Percentiles rank a stretch among this genome's conserved stretches.
Evolutionary conservation across 2,888 invertebrate genomes (phyloP).

Genomic region (Lacanobia oleracea): DNA sequence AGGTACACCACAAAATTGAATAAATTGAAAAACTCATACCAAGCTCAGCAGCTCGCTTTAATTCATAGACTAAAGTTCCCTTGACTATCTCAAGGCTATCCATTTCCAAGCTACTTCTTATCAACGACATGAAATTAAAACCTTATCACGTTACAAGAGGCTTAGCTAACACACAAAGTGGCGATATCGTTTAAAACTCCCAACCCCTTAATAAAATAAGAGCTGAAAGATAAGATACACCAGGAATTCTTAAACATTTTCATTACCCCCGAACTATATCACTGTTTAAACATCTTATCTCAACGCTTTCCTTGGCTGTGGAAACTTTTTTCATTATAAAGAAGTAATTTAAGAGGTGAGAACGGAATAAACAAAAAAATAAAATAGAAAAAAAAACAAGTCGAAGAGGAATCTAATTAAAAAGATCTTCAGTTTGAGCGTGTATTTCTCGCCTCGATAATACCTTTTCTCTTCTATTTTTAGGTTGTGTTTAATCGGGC

Average conservation of each 20-base stretch:
- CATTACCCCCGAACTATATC: constrained; percentile 65
- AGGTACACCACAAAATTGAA: too few relatives aligned
- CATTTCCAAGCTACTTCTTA: constrained; percentile 15
- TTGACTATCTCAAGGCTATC: not conserved
- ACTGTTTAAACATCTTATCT: constrained; percentile 68
- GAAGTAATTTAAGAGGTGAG: constrained; percentile 78
- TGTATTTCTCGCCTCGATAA: constrained; percentile 69
- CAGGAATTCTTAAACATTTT: constrained; percentile 56
- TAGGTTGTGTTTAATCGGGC: constrained; percentile 38
- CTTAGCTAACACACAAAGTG: constrained; percentile 41
- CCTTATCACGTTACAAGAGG: constrained; percentile 32
- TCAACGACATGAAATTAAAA: constrained; percentile 25
- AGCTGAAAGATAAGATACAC: constrained; percentile 53
- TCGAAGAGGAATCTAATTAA: constrained; percentile 81
- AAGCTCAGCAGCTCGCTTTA: too few relatives aligned
- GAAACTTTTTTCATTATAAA: constrained; percentile 83
- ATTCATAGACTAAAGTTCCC: too few relatives aligned
- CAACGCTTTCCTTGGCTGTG: constrained; percentile 57
- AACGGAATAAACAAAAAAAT: constrained; percentile 72
- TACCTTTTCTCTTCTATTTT: constrained; percentile 55
- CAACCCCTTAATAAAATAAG: constrained; percentile 54
- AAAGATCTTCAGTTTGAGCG: constrained; percentile 70
- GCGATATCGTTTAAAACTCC: constrained; percentile 42
- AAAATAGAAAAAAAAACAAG: constrained; percentile 71
- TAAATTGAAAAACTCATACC: too few relatives aligned